Evolutionary conservation across 2,797 vertebrate genomes (phyloP).

Genomic region (Protonibea diacanthus): DNA sequence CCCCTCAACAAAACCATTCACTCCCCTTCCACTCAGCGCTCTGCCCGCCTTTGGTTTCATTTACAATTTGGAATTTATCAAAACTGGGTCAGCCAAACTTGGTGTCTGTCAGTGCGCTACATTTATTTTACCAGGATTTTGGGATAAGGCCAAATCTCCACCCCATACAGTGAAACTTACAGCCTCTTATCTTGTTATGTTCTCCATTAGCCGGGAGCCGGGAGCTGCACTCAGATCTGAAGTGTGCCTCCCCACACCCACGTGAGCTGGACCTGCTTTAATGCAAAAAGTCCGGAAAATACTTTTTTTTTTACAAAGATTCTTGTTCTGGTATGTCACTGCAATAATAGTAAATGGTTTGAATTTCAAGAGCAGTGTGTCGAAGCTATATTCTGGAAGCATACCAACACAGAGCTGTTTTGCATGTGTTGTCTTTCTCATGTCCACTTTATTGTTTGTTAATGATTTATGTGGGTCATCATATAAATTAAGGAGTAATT

Average conservation of each 20-base stretch:
- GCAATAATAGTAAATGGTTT: conserved; percentile 7
- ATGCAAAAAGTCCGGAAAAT: conserved; percentile 17
- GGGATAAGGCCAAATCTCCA: conserved; percentile 66
- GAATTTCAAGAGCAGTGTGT: conserved; percentile 6
- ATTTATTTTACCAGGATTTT: conserved; percentile 78
- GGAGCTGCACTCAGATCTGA: conserved; percentile 49
- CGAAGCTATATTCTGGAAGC: conserved; percentile 9
- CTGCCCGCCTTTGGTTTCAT: conserved; percentile 64
- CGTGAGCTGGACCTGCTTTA: conserved; percentile 23
- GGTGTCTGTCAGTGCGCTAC: conserved; percentile 70
- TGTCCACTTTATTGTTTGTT: not conserved
- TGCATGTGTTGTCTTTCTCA: not conserved
- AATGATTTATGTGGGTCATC: not conserved
- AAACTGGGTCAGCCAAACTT: conserved; percentile 83
- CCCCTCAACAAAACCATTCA: conserved; percentile 5
- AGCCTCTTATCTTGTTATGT: conserved; percentile 69
- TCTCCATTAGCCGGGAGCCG: conserved; percentile 56
- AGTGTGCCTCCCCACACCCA: conserved; percentile 31
- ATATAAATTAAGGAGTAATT: not conserved
- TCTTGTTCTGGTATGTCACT: conserved; percentile 25
- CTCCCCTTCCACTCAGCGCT: conserved; percentile 32
- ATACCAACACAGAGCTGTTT: conserved; percentile 1
- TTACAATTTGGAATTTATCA: conserved; percentile 75
- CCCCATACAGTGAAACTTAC: conserved; percentile 53
- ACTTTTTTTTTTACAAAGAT: conserved; percentile 29